Conservation (phyloP, 2,888 invertebrate species). For the Beris morrisii region DNA sequence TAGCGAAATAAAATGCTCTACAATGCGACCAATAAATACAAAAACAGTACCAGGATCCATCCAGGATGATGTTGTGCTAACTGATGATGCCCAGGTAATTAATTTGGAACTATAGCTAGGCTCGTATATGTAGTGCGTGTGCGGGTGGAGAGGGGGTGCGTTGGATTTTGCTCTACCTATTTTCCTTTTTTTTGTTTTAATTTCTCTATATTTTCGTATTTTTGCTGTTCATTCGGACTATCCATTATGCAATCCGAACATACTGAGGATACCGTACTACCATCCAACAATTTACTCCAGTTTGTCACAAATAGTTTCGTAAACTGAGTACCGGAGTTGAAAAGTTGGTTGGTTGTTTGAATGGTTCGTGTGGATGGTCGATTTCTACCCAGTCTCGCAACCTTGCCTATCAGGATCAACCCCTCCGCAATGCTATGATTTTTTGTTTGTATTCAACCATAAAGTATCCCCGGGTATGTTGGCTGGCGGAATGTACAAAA, state of each 20-base stretch:
- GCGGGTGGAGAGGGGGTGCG: background rate
- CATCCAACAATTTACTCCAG: background rate
- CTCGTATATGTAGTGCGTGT: background rate
- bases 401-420: background rate
- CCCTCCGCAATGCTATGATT: background rate
- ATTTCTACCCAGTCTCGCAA: background rate
- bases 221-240: constrained; percentile 16
- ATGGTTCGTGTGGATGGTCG: constrained; percentile 10
- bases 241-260: constrained; percentile 20
- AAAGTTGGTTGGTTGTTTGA: constrained; percentile 24
- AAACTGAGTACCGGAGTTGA: constrained; percentile 19
- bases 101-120: constrained; percentile 28
- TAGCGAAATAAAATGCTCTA: no score
- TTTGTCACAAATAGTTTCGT: constrained; percentile 30
- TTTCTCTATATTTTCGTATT: constrained; percentile 19
- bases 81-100: constrained; percentile 27
- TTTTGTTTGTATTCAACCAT: constrained; percentile 23
- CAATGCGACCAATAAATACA: no score
- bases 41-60: no score
- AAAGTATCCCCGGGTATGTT: constrained; percentile 15
- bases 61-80: constrained; percentile 8
- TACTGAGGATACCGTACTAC: background rate
- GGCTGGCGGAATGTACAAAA: constrained; percentile 1
- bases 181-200: constrained; percentile 16
- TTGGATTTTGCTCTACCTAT: background rate